Percentiles rank a stretch among this genome's conserved stretches.
Conservation (phyloP, 92 coral and sea anemone genomes). For the Desmophyllum pertusum region DNA sequence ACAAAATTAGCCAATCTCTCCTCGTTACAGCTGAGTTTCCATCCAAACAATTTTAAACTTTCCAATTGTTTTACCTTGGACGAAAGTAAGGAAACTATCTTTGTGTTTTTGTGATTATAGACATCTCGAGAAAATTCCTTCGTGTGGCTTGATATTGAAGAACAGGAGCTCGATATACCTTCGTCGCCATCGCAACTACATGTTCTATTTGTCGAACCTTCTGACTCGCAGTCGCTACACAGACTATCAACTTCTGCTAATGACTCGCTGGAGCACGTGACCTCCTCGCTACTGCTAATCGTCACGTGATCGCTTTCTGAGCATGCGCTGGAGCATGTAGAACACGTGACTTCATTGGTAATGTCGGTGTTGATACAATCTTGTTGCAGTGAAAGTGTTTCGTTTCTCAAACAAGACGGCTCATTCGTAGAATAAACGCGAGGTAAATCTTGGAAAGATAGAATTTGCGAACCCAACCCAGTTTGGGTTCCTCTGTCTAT, state of each 20-base stretch:
- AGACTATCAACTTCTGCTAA: neutral
- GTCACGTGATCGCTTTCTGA: slow-evolving; percentile 3
- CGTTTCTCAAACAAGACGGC: neutral
- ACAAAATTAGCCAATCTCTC: too few species aligned
- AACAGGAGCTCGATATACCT: neutral
- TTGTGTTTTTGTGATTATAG: neutral
- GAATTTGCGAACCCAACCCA: neutral
- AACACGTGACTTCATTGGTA: neutral
- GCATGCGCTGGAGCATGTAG: slow-evolving; percentile 16
- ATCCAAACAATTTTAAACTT: slow-evolving; percentile 14
- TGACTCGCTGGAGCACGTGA: neutral
- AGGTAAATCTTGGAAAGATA: slow-evolving; percentile 8
- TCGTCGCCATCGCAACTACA: slow-evolving; percentile 1
- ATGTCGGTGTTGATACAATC: neutral
- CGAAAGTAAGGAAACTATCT: neutral
- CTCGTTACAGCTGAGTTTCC: slow-evolving; percentile 28
- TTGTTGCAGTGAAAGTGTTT: neutral
- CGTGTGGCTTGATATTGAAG: neutral
- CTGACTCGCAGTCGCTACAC: slow-evolving; percentile 5
- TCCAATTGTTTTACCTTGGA: neutral
- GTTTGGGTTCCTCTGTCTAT: slow-evolving; percentile 5
- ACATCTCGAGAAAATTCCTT: neutral
- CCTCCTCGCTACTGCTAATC: neutral
- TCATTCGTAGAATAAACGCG: too few species aligned
- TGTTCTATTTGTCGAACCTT: neutral